phyloP scores from a whole-genome alignment of 2,113 vertebrate genomes.

The Camelus dromedarius region DNA sequence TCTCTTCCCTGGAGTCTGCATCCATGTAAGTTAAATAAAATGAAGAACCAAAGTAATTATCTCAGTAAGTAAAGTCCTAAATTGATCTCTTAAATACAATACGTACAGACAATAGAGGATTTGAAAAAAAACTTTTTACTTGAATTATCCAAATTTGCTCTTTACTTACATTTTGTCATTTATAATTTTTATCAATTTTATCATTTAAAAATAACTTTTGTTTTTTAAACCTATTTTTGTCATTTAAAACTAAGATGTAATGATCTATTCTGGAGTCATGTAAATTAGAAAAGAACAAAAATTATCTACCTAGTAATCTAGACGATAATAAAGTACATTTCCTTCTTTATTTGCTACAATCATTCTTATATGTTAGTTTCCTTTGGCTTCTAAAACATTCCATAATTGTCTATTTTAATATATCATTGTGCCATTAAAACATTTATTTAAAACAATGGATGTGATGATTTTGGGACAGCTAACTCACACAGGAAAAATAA shows the following conservation, averaged over 20 bases:
- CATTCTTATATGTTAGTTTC: neutral
- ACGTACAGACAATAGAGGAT: neutral
- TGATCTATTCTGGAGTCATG: neutral
- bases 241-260: neutral
- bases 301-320: neutral
- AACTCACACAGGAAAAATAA: neutral
- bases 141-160: neutral
- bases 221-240: neutral
- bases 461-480: neutral
- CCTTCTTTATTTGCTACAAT: rapidly evolving
- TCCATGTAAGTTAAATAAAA: neutral
- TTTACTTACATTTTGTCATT: neutral
- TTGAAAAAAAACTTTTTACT: neutral
- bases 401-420: neutral
- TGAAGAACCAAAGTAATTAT: neutral
- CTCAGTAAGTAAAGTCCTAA: neutral
- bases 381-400: neutral
- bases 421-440: neutral
- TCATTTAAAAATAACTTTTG: neutral
- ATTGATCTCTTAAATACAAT: neutral
- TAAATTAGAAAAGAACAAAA: neutral
- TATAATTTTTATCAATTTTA: neutral
- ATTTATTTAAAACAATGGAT: neutral
- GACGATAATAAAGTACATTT: neutral
- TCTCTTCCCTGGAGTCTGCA: neutral